phyloP scores from a whole-genome alignment of 2,797 vertebrate species.

The Danio choprae region DNA sequence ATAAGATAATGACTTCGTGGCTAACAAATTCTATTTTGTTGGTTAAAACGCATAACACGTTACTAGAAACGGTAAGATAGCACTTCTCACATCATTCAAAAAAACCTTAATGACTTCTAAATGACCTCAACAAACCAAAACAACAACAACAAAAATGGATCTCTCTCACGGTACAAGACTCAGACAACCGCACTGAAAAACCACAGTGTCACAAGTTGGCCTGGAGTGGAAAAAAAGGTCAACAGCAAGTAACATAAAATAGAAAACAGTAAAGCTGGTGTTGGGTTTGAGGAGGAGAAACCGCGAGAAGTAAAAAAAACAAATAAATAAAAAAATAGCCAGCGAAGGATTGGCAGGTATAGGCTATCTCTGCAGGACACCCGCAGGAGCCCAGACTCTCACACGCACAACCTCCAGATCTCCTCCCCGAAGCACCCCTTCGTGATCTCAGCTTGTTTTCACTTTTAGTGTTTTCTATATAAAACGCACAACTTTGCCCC shows the following conservation, averaged over 20 bases:
- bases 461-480: conserved; percentile 80
- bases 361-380: conserved; percentile 59
- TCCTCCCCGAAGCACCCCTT: conserved; percentile 54
- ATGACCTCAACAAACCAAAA: conserved; percentile 20
- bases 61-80: neutral
- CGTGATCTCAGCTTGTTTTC: conserved; percentile 80
- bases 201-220: conserved; percentile 42
- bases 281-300: conserved; percentile 57
- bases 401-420: conserved; percentile 59
- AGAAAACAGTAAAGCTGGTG: conserved; percentile 49
- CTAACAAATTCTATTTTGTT: conserved; percentile 9
- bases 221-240: conserved; percentile 35
- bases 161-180: neutral
- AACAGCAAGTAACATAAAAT: conserved; percentile 37
- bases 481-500: conserved; percentile 66
- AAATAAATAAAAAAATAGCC: conserved; percentile 42
- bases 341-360: conserved; percentile 61
- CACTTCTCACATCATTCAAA: neutral
- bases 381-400: conserved; percentile 56
- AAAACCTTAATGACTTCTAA: conserved; percentile 19
- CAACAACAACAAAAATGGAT: conserved; percentile 6
- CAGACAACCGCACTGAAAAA: conserved; percentile 43
- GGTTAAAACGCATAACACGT: neutral
- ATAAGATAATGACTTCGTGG: neutral
- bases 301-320: conserved; percentile 37